Percentiles rank a stretch among this genome's conserved stretches.
These are phyloP conservation scores for Salpingus planirostris DNA, from an alignment of 2,888 invertebrate species.

Conservation along the genomic window DNA sequence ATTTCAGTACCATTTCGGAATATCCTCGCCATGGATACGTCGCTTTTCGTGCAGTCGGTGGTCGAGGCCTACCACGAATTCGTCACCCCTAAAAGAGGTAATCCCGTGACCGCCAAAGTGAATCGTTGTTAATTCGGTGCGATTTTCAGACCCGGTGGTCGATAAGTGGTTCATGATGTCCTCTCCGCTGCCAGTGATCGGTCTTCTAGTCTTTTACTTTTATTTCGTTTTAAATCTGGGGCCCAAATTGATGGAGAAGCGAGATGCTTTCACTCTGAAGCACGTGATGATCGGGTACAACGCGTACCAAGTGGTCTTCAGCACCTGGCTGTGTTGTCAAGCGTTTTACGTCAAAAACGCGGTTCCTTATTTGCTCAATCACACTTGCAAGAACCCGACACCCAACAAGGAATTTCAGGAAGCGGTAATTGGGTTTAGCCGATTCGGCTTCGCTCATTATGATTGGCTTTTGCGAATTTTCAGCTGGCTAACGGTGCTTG, in stretches of 20 bases:
- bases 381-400: constrained; percentile 28
- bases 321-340: constrained; percentile 56
- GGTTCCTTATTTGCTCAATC: constrained; percentile 23
- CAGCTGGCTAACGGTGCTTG: constrained; percentile 58
- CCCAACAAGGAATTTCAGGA: constrained; percentile 25
- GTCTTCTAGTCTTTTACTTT: constrained; percentile 56
- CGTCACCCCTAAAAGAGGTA: constrained; percentile 44
- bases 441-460: background rate
- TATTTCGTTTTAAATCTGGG: constrained; percentile 68
- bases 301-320: constrained; percentile 79
- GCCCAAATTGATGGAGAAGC: constrained; percentile 66
- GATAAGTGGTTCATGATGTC: constrained; percentile 73
- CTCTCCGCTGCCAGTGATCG: constrained; percentile 60
- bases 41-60: constrained; percentile 41
- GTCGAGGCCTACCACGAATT: constrained; percentile 49
- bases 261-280: constrained; percentile 65
- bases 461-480: background rate
- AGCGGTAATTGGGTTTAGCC: constrained; percentile 27
- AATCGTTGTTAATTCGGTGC: constrained; percentile 2
- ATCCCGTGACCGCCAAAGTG: constrained; percentile 11
- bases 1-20: too few species aligned
- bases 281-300: constrained; percentile 71
- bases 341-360: constrained; percentile 35
- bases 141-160: constrained; percentile 62
- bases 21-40: too few species aligned